Conservation (phyloP, 2,888 invertebrate genomes). For the Drosophila trichaetosa region DNA sequence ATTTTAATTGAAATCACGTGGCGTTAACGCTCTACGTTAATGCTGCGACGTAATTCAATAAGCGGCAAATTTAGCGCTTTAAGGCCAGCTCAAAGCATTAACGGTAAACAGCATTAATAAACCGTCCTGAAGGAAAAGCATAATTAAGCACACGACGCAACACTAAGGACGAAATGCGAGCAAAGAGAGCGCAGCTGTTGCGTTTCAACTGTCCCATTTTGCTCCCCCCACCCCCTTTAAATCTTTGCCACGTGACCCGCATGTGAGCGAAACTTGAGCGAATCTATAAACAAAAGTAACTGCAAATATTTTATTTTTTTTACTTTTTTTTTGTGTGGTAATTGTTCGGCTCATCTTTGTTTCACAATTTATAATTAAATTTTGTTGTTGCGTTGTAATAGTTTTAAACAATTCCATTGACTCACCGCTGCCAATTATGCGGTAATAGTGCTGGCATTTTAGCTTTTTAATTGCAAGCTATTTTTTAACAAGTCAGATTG, state of each 20-base stretch:
- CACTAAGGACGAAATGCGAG: slow-evolving; percentile 11
- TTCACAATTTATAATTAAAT: slow-evolving; percentile 46
- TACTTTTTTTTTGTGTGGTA: neutral
- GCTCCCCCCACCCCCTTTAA: neutral
- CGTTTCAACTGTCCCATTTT: slow-evolving; percentile 6
- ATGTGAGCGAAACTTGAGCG: slow-evolving; percentile 36
- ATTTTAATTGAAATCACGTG: slow-evolving; percentile 21
- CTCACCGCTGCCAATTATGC: slow-evolving; percentile 25
- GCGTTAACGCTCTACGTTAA: slow-evolving; percentile 33
- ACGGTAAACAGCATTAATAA: slow-evolving; percentile 34
- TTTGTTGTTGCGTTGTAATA: slow-evolving; percentile 11
- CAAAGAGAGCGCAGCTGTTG: slow-evolving; percentile 71
- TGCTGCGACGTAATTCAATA: slow-evolving; percentile 39
- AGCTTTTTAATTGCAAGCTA: neutral
- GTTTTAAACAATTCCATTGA: slow-evolving; percentile 22
- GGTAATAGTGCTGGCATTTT: neutral
- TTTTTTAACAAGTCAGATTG: neutral
- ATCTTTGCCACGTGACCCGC: slow-evolving; percentile 10
- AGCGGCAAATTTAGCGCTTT: slow-evolving; percentile 35
- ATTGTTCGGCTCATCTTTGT: slow-evolving; percentile 19
- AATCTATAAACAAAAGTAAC: slow-evolving; percentile 12
- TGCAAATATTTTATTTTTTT: slow-evolving; percentile 1
- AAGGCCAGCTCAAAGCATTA: slow-evolving; percentile 35
- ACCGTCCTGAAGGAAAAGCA: slow-evolving; percentile 3
- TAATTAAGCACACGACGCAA: slow-evolving; percentile 48